Evolutionary conservation across 1,140 invertebrate species (phyloP), one percentile per base, ranked within the genome.

Genomic region (Drosophila pachea): DNA sequence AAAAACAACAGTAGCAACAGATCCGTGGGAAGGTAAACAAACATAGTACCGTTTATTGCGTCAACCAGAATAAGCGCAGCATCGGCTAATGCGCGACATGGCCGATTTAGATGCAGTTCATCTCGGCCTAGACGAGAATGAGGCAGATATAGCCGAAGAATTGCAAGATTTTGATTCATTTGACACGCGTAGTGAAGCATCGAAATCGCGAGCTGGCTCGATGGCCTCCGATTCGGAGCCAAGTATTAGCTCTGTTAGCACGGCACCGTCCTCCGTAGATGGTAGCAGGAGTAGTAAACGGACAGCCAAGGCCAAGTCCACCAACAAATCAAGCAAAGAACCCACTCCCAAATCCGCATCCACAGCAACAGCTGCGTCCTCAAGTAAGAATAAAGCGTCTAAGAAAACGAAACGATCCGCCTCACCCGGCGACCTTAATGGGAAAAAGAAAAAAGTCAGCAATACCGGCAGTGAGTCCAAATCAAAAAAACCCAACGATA

Each of bases 111-210:
- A 94, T 78, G 92, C 92, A 64, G 93, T 94, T 71, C 93, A 94
- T 90, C 90, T 94, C 73, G 93, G 93, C 70, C 90, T 94, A 67
- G 93, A 93, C 83, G 92, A 93, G 76, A 92, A 93, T 29, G 93
- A 94, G 75, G 93, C 93, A 63, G 93, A 94, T 78, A 94, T 94
- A 59, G 92, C 92, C 11, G 93, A 94, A 83, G 93, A 94, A 82
- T 76, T 94, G 40, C 94, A 94, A 88, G 92, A 92, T 64, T 88
- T 94, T 60, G 93, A 93, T 53, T 90, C 90, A 14, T 91, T 91
- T 68, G 95, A 96, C 81, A 95, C 94, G 16, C 90, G 94, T 11
- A 96, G 95, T 88, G 95, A 96, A 90, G 94, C 95, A 16, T 95
- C 94, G 38, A 88, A 89, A 29, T 89, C 86, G 0, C 71, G 83